Evolutionary conservation across 2,888 invertebrate species (phyloP).

Genomic region (Heliconius charithonia): DNA sequence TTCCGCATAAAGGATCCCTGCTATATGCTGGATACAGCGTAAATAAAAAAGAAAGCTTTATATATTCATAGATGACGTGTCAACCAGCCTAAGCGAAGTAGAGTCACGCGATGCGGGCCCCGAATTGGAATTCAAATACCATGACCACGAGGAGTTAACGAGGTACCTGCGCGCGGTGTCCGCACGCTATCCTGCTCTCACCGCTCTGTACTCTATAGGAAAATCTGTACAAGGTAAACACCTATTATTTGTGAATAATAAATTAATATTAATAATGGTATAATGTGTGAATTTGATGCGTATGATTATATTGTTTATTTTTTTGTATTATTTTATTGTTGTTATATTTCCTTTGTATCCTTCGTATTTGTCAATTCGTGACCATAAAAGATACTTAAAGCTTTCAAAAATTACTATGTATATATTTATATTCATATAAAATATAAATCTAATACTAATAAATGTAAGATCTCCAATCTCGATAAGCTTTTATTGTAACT

Average conservation of each 20-base stretch:
- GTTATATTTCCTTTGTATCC: background rate
- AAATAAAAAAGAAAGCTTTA: conserved; percentile 15
- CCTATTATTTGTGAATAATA: background rate
- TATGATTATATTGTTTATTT: background rate
- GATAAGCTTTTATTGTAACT: too few relatives aligned
- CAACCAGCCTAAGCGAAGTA: conserved; percentile 67
- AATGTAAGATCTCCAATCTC: too few relatives aligned
- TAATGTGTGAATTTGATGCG: conserved; percentile 3
- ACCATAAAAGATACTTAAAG: background rate
- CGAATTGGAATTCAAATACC: conserved; percentile 91
- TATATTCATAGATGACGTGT: conserved; percentile 53
- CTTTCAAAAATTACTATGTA: background rate
- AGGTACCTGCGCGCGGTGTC: conserved; percentile 91
- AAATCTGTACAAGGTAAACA: conserved; percentile 93
- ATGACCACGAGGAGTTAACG: conserved; percentile 93
- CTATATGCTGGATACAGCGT: background rate
- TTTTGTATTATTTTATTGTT: background rate
- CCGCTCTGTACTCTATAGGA: conserved; percentile 96
- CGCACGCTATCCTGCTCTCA: conserved; percentile 91
- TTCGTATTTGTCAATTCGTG: background rate
- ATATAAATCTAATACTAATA: too few relatives aligned
- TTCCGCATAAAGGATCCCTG: background rate
- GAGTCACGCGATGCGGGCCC: conserved; percentile 66
- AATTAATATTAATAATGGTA: background rate
- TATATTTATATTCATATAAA: too few relatives aligned